Evolutionary conservation across 2,113 vertebrate genomes (phyloP), one percentile per base, ranked within the genome.

Genomic region (Bubo bubo): DNA sequence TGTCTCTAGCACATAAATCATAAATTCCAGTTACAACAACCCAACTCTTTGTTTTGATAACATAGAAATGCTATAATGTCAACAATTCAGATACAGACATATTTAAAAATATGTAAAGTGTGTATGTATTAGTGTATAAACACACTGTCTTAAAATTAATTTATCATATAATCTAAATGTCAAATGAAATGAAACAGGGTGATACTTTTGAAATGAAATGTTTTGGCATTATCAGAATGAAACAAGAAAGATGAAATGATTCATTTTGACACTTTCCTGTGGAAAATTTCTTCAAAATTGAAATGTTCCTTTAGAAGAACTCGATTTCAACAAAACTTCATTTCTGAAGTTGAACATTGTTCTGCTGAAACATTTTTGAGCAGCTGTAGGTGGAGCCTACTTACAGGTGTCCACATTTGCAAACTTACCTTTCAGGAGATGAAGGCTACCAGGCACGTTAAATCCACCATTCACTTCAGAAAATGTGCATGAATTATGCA

Each of bases 151-250:
- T 85, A 64, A 86, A 92, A 90, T 70, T 86, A 93, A 35, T 76
- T 59, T 74, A 79, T 5, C 23, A 52, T 90, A 68, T 86, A 77
- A 91, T 93, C 55, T 91, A 79, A 67, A 67, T 87, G 77, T 67
- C 89, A 91, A 79, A 77, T 64, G 5, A 71, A 87, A 73, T 55
- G 4, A 84, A 96, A 55, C 10, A 67, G 16, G 13, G 14, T 75
- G 86, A 55, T 85, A 60, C 23, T 74, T 84, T 58, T 87, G 52
- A 82, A 90, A 85, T 75, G 8, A 94, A 96, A 72, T 85, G 39
- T 91, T 94, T 95, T 96, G 91, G 73, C 89, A 85, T 56, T 84
- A 91, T 87, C 62, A 93, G 45, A 93, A 82, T 64, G 56, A 95
- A 96, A 90, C 43, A 85, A 83, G 83, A 80, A 94, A 73, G 34